Evolutionary conservation across 2,797 vertebrate genomes (phyloP).

Genomic region (Phrynocephalus vlangalii): DNA sequence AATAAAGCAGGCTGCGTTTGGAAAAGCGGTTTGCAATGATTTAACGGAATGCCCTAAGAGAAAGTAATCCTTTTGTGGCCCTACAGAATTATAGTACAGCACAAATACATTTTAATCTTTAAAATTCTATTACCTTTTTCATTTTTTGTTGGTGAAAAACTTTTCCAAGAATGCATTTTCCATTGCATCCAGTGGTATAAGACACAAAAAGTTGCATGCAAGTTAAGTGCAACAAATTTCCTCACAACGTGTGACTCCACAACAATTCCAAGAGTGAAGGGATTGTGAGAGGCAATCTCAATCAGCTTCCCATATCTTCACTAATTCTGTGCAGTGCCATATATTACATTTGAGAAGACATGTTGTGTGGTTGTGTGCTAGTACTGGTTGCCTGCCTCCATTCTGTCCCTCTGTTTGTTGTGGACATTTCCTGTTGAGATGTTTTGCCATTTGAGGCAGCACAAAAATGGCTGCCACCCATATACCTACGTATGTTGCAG

Average conservation of each 20-base stretch:
- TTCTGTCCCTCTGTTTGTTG: background rate
- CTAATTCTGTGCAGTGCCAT: background rate
- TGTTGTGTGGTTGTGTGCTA: background rate
- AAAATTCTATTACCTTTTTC: background rate
- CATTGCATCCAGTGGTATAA: background rate
- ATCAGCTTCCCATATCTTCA: background rate
- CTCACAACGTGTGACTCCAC: background rate
- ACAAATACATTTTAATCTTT: background rate
- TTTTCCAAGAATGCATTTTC: background rate
- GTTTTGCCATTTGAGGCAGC: background rate
- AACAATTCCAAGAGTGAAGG: background rate
- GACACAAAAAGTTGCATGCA: background rate
- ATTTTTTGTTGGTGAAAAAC: background rate
- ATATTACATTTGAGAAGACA: background rate
- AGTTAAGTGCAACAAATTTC: background rate
- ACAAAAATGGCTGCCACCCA: background rate
- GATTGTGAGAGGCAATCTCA: background rate
- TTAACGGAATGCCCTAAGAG: background rate
- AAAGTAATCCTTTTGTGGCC: background rate
- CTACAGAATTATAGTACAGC: fast-evolving
- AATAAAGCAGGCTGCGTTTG: background rate
- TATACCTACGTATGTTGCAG: background rate
- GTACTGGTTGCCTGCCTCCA: background rate
- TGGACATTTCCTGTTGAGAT: background rate
- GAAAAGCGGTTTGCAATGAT: background rate